A percentile compares a stretch with the other conserved stretches of the same genome.
Evolutionary conservation across 2,113 vertebrate genomes (phyloP).

Genomic region (Tiliqua scincoides): DNA sequence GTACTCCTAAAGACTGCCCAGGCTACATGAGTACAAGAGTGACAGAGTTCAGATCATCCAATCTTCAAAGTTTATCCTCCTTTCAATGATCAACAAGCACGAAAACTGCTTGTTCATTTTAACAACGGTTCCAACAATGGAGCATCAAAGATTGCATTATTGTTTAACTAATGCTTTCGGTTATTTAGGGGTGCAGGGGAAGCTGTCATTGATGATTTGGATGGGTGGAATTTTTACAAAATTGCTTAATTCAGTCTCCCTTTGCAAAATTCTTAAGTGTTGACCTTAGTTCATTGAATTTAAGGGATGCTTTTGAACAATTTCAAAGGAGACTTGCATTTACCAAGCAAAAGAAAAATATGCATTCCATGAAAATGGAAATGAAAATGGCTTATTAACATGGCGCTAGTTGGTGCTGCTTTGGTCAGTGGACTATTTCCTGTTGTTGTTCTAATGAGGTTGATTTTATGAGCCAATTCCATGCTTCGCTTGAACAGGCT

Average conservation of each 20-base stretch:
- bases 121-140: too few relatives aligned
- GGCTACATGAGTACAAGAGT: neutral
- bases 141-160: neutral
- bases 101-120: neutral
- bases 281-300: neutral
- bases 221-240: neutral
- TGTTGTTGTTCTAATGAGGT: neutral
- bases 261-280: neutral
- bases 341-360: neutral
- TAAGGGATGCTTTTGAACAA: neutral
- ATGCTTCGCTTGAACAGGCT: neutral
- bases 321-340: neutral
- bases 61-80: neutral
- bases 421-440: neutral
- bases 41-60: neutral
- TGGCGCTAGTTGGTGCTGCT: neutral
- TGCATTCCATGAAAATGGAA: neutral
- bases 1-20: neutral
- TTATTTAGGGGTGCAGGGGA: neutral
- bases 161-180: neutral
- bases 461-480: neutral
- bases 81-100: neutral
- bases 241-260: neutral
- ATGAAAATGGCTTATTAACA: slow-evolving; percentile 38
- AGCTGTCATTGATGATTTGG: neutral